Percentiles rank a stretch among this genome's conserved stretches.
These are phyloP conservation scores for Oscheius onirici DNA, from an alignment of 2,888 invertebrate genomes.

Conservation along the genomic window DNA sequence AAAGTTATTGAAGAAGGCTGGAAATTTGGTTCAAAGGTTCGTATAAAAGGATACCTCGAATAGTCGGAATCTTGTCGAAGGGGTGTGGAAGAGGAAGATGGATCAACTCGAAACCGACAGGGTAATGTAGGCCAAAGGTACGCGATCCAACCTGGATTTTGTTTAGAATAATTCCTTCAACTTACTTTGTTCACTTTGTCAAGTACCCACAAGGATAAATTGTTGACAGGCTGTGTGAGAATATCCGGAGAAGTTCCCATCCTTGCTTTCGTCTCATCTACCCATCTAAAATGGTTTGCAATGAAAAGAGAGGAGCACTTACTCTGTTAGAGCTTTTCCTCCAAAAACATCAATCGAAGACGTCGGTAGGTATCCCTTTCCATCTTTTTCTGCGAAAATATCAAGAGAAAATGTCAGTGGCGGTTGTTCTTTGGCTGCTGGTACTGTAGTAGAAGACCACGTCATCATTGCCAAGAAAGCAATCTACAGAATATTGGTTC, in stretches of 20 bases:
- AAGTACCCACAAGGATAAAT: conserved; percentile 14
- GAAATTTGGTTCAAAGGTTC: not conserved
- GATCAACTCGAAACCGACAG: conserved; percentile 14
- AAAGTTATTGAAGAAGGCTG: conserved; percentile 53
- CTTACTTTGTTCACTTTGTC: conserved; percentile 23
- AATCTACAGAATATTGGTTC: conserved; percentile 20
- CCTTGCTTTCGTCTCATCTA: conserved; percentile 1
- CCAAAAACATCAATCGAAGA: not conserved
- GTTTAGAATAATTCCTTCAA: not conserved
- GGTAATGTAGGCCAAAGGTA: conserved; percentile 21
- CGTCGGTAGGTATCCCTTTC: conserved; percentile 15
- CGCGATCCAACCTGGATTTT: conserved; percentile 7
- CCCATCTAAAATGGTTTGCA: not conserved
- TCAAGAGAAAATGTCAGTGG: conserved; percentile 40
- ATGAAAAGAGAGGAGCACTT: not conserved
- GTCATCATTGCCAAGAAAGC: conserved; percentile 47
- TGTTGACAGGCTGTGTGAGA: not conserved
- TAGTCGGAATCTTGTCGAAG: not conserved
- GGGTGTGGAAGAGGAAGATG: no score
- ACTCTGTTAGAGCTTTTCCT: conserved; percentile 1
- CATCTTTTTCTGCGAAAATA: conserved; percentile 32
- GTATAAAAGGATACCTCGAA: not conserved
- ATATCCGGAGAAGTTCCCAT: not conserved
- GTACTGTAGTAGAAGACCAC: conserved; percentile 45
- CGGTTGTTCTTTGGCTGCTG: conserved; percentile 48